Percentiles rank a stretch among this genome's conserved stretches.
Evolutionary conservation across 2,888 invertebrate species (phyloP).

Genomic region (Xestia xanthographa): DNA sequence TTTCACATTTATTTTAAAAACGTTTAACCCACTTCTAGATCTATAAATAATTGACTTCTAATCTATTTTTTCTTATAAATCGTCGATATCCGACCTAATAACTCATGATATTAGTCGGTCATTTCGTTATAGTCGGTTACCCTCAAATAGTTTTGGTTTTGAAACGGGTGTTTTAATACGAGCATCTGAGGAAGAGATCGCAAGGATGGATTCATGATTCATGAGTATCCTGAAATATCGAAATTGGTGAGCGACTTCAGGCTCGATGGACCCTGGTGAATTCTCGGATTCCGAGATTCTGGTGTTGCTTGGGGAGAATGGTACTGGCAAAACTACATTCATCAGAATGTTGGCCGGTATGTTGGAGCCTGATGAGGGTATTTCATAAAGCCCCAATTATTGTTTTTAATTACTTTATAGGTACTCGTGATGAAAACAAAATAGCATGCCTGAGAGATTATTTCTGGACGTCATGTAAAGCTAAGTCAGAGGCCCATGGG

Average conservation of each 20-base stretch:
- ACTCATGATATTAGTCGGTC: constrained; percentile 7
- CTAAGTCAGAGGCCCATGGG: too few species aligned
- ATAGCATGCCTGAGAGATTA: too few species aligned
- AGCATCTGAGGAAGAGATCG: constrained; percentile 87
- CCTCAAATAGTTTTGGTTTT: neutral
- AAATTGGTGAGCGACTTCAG: constrained; percentile 96
- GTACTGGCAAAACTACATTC: constrained; percentile 99
- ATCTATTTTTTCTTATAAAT: constrained; percentile 13
- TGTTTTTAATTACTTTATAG: neutral
- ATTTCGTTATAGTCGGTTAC: constrained; percentile 12
- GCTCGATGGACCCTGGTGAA: constrained; percentile 95
- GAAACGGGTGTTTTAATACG: neutral
- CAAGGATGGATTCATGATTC: constrained; percentile 98
- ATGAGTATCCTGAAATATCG: constrained; percentile 98
- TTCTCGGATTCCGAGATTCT: constrained; percentile 99
- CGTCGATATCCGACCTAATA: neutral
- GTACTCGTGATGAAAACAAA: neutral
- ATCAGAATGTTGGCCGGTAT: constrained; percentile 99
- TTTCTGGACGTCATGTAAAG: too few species aligned
- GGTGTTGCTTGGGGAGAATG: constrained; percentile 99
- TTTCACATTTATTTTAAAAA: constrained; percentile 18
- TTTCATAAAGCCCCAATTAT: neutral
- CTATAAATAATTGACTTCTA: constrained; percentile 16
- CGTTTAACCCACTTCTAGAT: constrained; percentile 14
- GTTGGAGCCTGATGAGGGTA: constrained; percentile 95